These are phyloP conservation scores for Neoitamus cyanurus DNA, from an alignment of 2,888 invertebrate species.

Conservation along the genomic window DNA sequence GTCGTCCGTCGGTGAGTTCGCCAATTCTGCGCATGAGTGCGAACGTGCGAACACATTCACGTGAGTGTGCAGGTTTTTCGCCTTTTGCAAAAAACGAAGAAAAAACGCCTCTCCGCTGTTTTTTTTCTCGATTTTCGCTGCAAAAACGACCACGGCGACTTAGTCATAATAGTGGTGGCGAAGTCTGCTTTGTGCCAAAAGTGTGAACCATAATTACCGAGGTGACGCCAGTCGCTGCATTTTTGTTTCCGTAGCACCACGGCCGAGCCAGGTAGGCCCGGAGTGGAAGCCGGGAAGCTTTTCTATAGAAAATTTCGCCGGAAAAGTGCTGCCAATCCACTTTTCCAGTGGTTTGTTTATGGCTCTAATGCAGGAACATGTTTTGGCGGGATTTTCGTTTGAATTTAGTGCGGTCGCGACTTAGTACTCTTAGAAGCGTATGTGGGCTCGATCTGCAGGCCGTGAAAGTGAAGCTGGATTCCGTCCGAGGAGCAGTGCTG, in stretches of 20 bases:
- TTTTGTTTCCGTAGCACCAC: constrained; percentile 9
- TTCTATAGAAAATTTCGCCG: not conserved
- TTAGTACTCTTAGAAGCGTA: not conserved
- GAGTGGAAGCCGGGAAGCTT: not conserved
- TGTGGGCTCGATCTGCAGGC: not conserved
- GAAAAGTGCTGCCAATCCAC: not conserved
- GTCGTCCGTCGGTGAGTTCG: not conserved
- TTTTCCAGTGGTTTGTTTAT: not conserved
- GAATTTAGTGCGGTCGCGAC: constrained; percentile 1
- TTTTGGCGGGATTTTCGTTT: constrained; percentile 27
- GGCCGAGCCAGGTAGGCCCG: not conserved
- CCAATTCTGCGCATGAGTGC: constrained; percentile 23
- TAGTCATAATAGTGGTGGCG: not conserved
- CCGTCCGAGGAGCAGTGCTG: not conserved
- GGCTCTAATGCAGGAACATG: not conserved
- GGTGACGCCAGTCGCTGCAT: constrained; percentile 24
- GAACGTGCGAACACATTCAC: constrained; percentile 18
- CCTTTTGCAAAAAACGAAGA: not conserved
- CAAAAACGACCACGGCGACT: not conserved
- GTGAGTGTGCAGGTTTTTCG: not conserved
- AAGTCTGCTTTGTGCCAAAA: constrained; percentile 25
- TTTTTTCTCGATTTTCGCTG: constrained; percentile 12
- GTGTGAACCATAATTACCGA: constrained; percentile 27
- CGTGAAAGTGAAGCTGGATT: constrained; percentile 33
- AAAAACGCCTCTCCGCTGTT: not conserved